A percentile compares a stretch with the other conserved stretches of the same genome.
Evolutionary conservation across 2,797 vertebrate species (phyloP).

Genomic region (Fistularia tabacaria): DNA sequence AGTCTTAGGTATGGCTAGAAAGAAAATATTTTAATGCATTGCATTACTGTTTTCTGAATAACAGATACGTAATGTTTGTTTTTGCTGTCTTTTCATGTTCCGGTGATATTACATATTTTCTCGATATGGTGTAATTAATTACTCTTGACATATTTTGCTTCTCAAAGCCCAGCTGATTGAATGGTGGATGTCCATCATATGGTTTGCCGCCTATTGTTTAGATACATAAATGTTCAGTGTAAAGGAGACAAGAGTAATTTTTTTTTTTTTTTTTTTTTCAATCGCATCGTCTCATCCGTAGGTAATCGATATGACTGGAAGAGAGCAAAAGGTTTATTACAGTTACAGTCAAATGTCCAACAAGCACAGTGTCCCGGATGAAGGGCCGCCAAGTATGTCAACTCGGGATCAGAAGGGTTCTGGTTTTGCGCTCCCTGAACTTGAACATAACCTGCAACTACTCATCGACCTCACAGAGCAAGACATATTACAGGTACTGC

Average conservation of each 20-base stretch:
- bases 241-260: neutral
- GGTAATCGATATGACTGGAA: conserved; percentile 98
- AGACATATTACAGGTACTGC: conserved; percentile 89
- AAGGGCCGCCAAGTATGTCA: conserved; percentile 71
- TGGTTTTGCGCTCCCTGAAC: conserved; percentile 87
- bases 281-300: conserved; percentile 38
- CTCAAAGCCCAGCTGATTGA: too few relatives aligned
- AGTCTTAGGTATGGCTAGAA: too few relatives aligned
- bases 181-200: too few relatives aligned
- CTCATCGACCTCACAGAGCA: conserved; percentile 96
- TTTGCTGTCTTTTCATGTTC: too few relatives aligned
- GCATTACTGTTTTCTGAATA: too few relatives aligned
- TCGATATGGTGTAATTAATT: too few relatives aligned
- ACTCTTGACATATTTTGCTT: too few relatives aligned
- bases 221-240: too few relatives aligned
- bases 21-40: too few relatives aligned
- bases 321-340: conserved; percentile 95
- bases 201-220: too few relatives aligned
- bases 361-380: conserved; percentile 92
- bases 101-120: too few relatives aligned
- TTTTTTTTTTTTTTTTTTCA: neutral
- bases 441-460: conserved; percentile 97
- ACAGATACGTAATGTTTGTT: too few relatives aligned
- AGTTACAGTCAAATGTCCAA: conserved; percentile 98
- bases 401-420: conserved; percentile 82